phyloP scores from a whole-genome alignment of 2,888 invertebrate genomes.

The Thymelicus sylvestris region DNA sequence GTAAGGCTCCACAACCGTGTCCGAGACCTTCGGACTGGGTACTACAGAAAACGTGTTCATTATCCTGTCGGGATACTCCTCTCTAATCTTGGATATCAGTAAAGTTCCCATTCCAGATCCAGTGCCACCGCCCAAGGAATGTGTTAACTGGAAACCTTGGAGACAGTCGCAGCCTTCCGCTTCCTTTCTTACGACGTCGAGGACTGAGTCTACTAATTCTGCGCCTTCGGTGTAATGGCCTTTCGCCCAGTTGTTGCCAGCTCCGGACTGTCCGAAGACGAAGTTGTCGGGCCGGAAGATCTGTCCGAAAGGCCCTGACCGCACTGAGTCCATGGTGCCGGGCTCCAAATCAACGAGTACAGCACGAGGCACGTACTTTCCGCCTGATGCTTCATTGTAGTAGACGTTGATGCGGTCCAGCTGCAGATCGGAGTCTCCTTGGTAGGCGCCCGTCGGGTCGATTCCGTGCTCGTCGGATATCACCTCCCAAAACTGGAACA shows the following conservation, averaged over 20 bases:
- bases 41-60: slow-evolving; percentile 89
- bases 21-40: slow-evolving; percentile 90
- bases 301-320: slow-evolving; percentile 88
- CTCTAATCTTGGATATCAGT: slow-evolving; percentile 88
- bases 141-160: slow-evolving; percentile 86
- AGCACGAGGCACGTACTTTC: slow-evolving; percentile 71
- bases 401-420: slow-evolving; percentile 91
- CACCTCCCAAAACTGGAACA: slow-evolving; percentile 74
- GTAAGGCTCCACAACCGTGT: slow-evolving; percentile 87
- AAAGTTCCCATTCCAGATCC: slow-evolving; percentile 91
- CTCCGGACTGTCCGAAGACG: slow-evolving; percentile 86
- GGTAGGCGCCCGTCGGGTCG: slow-evolving; percentile 76
- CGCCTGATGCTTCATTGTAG: slow-evolving; percentile 88
- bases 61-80: slow-evolving; percentile 90
- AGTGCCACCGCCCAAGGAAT: slow-evolving; percentile 90
- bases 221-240: slow-evolving; percentile 89
- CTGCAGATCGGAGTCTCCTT: slow-evolving; percentile 89
- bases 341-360: slow-evolving; percentile 75
- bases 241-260: slow-evolving; percentile 86
- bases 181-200: slow-evolving; percentile 85
- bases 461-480: slow-evolving; percentile 75
- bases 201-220: slow-evolving; percentile 85
- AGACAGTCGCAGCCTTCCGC: slow-evolving; percentile 88
- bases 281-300: slow-evolving; percentile 91
- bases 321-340: slow-evolving; percentile 87